Conservation (phyloP, 2,797 vertebrate genomes). For the Hybognathus amarus region DNA sequence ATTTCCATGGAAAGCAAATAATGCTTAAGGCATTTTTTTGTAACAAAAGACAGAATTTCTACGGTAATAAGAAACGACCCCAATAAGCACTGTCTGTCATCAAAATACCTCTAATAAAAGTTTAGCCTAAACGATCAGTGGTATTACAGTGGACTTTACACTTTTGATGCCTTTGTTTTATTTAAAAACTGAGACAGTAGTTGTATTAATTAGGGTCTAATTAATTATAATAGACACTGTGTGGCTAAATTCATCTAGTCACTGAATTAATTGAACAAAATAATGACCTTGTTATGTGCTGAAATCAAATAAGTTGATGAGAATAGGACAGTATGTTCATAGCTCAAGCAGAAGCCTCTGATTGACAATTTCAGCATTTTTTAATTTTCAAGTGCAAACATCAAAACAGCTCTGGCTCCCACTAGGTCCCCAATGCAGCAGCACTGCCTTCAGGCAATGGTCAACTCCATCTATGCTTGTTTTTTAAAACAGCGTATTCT, state of each 20-base stretch:
- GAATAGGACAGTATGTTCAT: neutral
- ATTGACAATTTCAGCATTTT: neutral
- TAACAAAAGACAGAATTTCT: conserved; percentile 52
- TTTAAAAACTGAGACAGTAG: neutral
- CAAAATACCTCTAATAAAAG: conserved; percentile 7
- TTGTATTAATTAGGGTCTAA: neutral
- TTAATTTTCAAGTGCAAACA: conserved; percentile 2
- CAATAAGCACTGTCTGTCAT: neutral
- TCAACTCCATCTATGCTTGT: neutral
- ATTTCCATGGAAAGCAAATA: conserved; percentile 43
- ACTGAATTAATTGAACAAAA: neutral
- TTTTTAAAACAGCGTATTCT: neutral
- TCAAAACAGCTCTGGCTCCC: neutral
- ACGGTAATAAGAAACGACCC: conserved; percentile 21
- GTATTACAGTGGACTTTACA: conserved; percentile 1
- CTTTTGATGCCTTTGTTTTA: neutral
- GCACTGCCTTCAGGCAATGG: conserved; percentile 3
- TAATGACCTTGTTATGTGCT: neutral
- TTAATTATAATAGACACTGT: conserved; percentile 3
- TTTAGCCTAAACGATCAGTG: neutral
- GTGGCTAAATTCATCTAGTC: neutral
- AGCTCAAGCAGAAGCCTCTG: neutral
- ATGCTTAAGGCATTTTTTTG: conserved; percentile 58
- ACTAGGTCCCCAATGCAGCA: conserved; percentile 2
- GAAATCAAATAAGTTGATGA: neutral